phyloP scores from a whole-genome alignment of 2,888 invertebrate genomes.

The Spodoptera exigua region DNA sequence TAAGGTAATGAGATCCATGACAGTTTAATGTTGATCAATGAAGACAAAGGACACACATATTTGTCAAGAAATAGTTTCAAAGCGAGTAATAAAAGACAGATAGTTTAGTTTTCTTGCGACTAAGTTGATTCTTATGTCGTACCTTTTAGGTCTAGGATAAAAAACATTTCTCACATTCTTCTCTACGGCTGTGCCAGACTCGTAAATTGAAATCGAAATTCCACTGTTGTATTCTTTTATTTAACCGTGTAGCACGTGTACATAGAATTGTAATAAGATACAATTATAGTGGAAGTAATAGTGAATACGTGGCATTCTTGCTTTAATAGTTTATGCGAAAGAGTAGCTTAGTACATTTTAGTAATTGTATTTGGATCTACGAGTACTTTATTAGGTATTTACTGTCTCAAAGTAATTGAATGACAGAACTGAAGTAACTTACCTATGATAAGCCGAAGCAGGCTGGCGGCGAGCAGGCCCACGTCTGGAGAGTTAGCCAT shows the following conservation, averaged over 20 bases:
- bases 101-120: slow-evolving; percentile 37
- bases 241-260: slow-evolving; percentile 5
- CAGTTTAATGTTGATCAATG: slow-evolving; percentile 38
- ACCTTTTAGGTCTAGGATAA: slow-evolving; percentile 41
- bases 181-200: slow-evolving; percentile 25
- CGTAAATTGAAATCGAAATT: slow-evolving; percentile 35
- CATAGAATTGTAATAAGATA: background rate
- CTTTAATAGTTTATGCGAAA: no score
- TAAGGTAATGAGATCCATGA: slow-evolving; percentile 36
- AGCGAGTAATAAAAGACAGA: slow-evolving; percentile 34
- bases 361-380: no score
- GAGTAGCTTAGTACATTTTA: no score
- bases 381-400: no score
- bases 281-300: background rate
- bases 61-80: slow-evolving; percentile 35
- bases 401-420: no score
- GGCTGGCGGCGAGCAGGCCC: slow-evolving; percentile 89
- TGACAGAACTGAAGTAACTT: slow-evolving; percentile 75
- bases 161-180: slow-evolving; percentile 31
- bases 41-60: slow-evolving; percentile 36
- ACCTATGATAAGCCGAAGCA: slow-evolving; percentile 91
- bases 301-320: no score
- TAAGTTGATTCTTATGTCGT: slow-evolving; percentile 51
- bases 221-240: slow-evolving; percentile 7
- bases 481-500: slow-evolving; percentile 90